A percentile compares a stretch with the other conserved stretches of the same genome.
These are phyloP conservation scores for Macrobrachium rosenbergii DNA, from an alignment of 1,140 invertebrate genomes.

Conservation along the genomic window DNA sequence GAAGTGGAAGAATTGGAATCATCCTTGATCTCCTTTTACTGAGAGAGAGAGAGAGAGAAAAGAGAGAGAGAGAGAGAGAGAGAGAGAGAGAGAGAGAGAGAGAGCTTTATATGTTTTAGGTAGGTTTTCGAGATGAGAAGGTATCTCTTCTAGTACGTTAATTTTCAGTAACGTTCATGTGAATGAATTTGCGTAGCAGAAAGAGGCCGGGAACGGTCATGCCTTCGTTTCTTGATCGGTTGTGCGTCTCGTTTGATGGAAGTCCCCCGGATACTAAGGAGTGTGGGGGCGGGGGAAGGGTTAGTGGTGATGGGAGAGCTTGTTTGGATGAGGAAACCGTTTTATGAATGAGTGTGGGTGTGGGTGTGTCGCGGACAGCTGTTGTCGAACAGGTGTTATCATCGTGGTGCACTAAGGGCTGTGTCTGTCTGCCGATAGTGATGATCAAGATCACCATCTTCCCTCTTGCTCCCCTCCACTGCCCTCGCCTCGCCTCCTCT, in stretches of 20 bases:
- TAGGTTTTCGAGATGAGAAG: not conserved
- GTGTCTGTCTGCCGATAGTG: too few relatives aligned
- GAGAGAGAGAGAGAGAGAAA: not conserved
- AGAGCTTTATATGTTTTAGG: not conserved
- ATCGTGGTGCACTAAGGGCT: too few relatives aligned
- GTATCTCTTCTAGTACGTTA: too few relatives aligned
- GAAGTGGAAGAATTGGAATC: not conserved
- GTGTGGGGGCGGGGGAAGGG: not conserved
- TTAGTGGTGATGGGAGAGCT: not conserved
- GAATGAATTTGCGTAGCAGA: too few relatives aligned
- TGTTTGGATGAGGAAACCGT: not conserved
- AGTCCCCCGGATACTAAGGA: not conserved
- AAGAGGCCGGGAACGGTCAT: too few relatives aligned
- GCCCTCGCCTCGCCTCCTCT: not conserved
- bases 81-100: slow-evolving; percentile 29
- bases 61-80: slow-evolving; percentile 17
- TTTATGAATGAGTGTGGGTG: slow-evolving; percentile 3
- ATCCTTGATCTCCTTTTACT: not conserved
- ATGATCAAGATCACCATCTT: not conserved
- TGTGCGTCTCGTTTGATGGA: not conserved
- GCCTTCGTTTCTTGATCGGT: not conserved
- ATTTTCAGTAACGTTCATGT: too few relatives aligned
- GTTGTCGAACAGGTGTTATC: too few relatives aligned
- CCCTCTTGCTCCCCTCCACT: not conserved
- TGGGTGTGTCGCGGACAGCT: slow-evolving; percentile 17